Conservation (phyloP, 2,888 invertebrate species). For the Luffia ferchaultella region DNA sequence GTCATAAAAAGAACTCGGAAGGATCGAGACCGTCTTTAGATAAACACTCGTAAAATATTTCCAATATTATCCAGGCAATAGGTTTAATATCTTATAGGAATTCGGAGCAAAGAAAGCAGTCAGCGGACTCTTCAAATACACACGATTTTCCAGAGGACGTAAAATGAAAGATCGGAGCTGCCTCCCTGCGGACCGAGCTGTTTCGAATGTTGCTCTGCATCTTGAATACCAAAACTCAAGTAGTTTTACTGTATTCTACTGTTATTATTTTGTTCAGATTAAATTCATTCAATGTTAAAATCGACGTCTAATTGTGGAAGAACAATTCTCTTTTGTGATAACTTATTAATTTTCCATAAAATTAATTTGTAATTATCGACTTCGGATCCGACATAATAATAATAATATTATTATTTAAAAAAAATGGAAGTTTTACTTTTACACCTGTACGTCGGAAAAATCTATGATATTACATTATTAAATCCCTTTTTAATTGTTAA, state of each 20-base stretch:
- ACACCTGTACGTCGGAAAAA: no score
- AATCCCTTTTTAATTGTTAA: no score
- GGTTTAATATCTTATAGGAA: slow-evolving; percentile 40
- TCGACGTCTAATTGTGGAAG: no score
- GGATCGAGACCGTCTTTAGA: not conserved
- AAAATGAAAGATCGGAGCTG: slow-evolving; percentile 4
- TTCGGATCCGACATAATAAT: no score
- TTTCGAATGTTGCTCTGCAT: not conserved
- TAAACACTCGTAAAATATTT: slow-evolving; percentile 39
- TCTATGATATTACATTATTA: no score
- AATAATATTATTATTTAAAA: no score
- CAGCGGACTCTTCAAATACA: slow-evolving; percentile 4
- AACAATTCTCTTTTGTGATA: no score
- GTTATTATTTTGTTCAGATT: no score
- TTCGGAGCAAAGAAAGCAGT: not conserved
- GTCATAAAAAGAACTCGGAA: not conserved
- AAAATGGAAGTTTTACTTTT: no score
- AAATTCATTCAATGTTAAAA: no score
- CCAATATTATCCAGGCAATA: slow-evolving; percentile 43
- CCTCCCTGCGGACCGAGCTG: not conserved
- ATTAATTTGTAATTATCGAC: no score
- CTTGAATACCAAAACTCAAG: not conserved
- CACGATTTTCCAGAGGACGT: slow-evolving; percentile 1
- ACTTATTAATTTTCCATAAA: no score
- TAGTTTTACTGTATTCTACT: not conserved